These are phyloP conservation scores for Mus musculus DNA, from an alignment of 2,113 vertebrate species.

Conservation along the genomic window GRCm39 chr7:89606001-89606500, in stretches of 20 bases:
- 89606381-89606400: not conserved
- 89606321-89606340: not conserved
- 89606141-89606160: not conserved
- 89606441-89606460: not conserved
- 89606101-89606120: not conserved
- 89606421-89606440: not conserved
- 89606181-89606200: not conserved
- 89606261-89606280: not conserved
- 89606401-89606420: not conserved
- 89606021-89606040: not conserved
- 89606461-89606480: not conserved
- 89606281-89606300: not conserved
- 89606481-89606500: not conserved
- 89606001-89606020: not conserved
- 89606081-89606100: not conserved
- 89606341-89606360: not conserved
- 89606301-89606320: not conserved
- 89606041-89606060: slow-evolving; percentile 10
- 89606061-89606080: slow-evolving; percentile 1
- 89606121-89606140: not conserved
- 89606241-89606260: not conserved
- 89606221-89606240: not conserved
- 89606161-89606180: not conserved
- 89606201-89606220: not conserved
- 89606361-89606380: not conserved